Base-by-base conservation (phyloP, 2,888 invertebrate genomes). In the Nemapogon koenigi region DNA sequence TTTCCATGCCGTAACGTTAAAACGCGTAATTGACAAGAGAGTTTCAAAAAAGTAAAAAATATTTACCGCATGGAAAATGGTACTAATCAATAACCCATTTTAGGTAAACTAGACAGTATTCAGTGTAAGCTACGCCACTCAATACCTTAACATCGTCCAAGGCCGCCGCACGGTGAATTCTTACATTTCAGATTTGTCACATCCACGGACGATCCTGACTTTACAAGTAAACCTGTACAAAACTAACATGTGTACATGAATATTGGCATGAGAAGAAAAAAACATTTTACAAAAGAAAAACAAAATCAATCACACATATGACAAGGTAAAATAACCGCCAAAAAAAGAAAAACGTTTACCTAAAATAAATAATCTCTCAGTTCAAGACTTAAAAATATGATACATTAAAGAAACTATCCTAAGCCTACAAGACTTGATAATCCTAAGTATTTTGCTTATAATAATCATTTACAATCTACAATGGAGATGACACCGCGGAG, bases 341-440 rank as follows among this genome's bases (percentile, higher is more conserved):
- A 28, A 28, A 13, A 11, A 28, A 28, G 15, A 28, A 28, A 27
- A 27, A 27, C 10, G 19, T 3, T 11, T 3, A 19, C 14, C 3
- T 11, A 28, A 32, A 31, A 31, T 27, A 33, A 25, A 27, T 33
- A 28, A n/a, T 26, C 13, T 25, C 18, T 8, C 49, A 56, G 56
- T 61, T 62, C 59, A 62, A 67, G 70, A 72, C 73, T 65, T 73
- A 76, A 73, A 75, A 75, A 72, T 65, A 59, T 63, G 65, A 53
- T 69, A 64, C 49, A 63, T 59, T 51, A 51, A 75, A n/a, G n/a
- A n/a, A n/a, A n/a, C n/a, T n/a, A n/a, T n/a, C n/a, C n/a, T n/a
- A n/a, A n/a, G n/a, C n/a, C n/a, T n/a, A n/a, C n/a, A n/a, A n/a
- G n/a, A n/a, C n/a, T n/a, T n/a, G n/a, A n/a, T n/a, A n/a, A n/a